phyloP scores from a whole-genome alignment of 2,888 invertebrate species.

The Alsophila aescularia region DNA sequence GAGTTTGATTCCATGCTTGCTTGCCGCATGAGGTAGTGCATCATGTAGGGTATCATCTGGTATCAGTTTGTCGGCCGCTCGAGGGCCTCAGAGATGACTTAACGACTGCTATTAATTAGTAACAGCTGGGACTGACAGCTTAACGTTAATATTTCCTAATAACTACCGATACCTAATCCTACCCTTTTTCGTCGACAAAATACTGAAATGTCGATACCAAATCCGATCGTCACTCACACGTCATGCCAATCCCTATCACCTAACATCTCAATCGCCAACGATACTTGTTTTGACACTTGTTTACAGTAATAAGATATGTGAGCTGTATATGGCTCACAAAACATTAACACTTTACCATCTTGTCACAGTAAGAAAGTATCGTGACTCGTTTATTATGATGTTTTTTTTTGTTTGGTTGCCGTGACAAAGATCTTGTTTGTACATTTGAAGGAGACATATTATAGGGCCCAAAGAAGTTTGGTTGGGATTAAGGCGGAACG shows the following conservation, averaged over 20 bases:
- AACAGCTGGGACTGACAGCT: too few species aligned
- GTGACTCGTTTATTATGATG: too few species aligned
- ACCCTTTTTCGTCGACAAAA: constrained; percentile 7
- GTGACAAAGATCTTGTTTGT: constrained; percentile 14
- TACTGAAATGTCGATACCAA: constrained; percentile 18
- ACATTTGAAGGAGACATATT: too few species aligned
- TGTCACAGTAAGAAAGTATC: not conserved
- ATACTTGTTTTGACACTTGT: constrained; percentile 37
- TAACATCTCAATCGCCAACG: constrained; percentile 29
- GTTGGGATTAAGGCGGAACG: constrained; percentile 22
- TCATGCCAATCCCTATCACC: constrained; percentile 21
- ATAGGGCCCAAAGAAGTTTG: constrained; percentile 22
- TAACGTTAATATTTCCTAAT: too few species aligned
- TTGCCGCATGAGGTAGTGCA: too few species aligned
- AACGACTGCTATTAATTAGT: too few species aligned
- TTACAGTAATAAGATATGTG: constrained; percentile 32
- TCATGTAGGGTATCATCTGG: too few species aligned
- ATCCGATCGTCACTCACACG: constrained; percentile 19
- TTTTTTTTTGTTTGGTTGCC: not conserved
- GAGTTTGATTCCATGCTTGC: too few species aligned
- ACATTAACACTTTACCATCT: not conserved
- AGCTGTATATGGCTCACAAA: constrained; percentile 12
- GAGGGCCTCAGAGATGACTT: too few species aligned
- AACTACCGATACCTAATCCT: constrained; percentile 7
- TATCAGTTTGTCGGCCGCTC: too few species aligned